Evolutionary conservation across 2,113 vertebrate species (phyloP).

Genomic region (Pardalotus punctatus): DNA sequence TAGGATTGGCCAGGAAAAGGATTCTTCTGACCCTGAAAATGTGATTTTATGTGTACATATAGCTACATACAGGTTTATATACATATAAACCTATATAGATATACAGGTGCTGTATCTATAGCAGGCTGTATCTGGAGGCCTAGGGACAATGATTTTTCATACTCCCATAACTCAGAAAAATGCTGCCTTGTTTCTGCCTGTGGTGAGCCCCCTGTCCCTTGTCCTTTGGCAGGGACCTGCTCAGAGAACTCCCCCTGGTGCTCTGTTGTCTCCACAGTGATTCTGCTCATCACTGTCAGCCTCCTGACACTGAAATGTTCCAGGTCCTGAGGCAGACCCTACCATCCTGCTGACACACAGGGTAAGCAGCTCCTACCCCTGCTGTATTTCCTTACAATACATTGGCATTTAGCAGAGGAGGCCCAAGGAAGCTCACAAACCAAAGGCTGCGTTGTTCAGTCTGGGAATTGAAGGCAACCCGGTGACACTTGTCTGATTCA

Average conservation of each 20-base stretch:
- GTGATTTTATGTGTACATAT: not conserved
- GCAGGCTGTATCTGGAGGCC: not conserved
- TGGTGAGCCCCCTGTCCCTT: not conserved
- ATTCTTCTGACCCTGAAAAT: not conserved
- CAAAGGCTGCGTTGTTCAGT: not conserved
- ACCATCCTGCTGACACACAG: not conserved
- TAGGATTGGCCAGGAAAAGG: not conserved
- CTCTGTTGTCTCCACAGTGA: not conserved
- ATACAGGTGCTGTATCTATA: not conserved
- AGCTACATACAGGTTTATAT: not conserved
- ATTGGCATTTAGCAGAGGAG: not conserved
- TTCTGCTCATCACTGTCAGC: not conserved
- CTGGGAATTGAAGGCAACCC: not conserved
- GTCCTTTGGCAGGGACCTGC: not conserved
- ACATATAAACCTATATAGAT: not conserved
- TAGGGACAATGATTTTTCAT: not conserved
- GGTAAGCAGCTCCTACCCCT: not conserved
- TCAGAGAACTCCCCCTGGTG: not conserved
- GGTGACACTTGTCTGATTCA: not conserved
- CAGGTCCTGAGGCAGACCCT: fast-evolving
- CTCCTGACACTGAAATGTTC: not conserved
- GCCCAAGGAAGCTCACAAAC: not conserved
- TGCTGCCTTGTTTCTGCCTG: not conserved
- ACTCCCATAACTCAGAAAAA: not conserved
- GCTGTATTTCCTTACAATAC: not conserved